phyloP scores from a whole-genome alignment of 2,113 vertebrate species.

The Aspiorhynchus laticeps region DNA sequence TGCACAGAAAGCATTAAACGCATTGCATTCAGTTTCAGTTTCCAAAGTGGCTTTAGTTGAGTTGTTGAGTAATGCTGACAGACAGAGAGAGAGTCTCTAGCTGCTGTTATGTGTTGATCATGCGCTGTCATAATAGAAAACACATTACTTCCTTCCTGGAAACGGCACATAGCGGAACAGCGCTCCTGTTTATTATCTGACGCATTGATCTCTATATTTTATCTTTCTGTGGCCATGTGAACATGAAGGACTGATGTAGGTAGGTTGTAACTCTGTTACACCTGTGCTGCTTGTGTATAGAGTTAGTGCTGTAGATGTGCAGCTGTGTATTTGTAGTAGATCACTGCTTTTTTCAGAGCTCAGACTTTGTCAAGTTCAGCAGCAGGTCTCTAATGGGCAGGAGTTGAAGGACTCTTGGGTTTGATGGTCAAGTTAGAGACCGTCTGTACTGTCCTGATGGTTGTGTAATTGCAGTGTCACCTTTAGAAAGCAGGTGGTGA shows the following conservation, averaged over 20 bases:
- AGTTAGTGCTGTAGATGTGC: not conserved
- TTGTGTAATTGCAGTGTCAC: slow-evolving; percentile 29
- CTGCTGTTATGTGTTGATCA: not conserved
- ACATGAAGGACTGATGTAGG: slow-evolving; percentile 6
- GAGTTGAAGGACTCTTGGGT: not conserved
- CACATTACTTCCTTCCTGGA: slow-evolving; percentile 15
- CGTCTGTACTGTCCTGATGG: slow-evolving; percentile 20
- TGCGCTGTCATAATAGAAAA: slow-evolving; percentile 25
- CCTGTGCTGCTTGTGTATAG: not conserved
- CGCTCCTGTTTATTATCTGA: slow-evolving; percentile 25
- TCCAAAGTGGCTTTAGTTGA: not conserved
- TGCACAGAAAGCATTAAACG: not conserved
- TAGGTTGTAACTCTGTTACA: not conserved
- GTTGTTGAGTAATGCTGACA: not conserved
- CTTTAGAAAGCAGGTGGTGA: slow-evolving; percentile 66
- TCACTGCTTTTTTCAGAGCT: not conserved
- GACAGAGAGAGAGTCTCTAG: slow-evolving; percentile 6
- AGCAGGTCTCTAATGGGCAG: not conserved
- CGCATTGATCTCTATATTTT: not conserved
- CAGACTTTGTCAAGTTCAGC: slow-evolving; percentile 11
- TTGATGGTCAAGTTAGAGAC: slow-evolving; percentile 11
- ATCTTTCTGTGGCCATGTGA: not conserved
- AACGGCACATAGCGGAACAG: slow-evolving; percentile 6
- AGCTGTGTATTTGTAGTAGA: not conserved
- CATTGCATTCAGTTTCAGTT: not conserved